Conservation (phyloP, 2,888 invertebrate species). For the Plagiodera versicolora region DNA sequence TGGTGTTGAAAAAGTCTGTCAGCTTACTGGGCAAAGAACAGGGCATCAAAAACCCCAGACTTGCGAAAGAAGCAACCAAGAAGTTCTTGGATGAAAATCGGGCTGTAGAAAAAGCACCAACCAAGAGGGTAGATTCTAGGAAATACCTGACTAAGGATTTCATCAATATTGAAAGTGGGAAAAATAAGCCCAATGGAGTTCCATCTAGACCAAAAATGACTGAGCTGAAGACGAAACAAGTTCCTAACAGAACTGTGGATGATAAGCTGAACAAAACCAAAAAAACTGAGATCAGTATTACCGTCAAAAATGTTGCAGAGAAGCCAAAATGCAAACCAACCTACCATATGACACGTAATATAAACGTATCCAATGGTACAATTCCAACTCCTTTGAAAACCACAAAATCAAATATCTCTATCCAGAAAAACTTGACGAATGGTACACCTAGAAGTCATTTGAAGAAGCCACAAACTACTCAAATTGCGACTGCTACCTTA, state of each 20-base stretch:
- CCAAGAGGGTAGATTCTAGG: background rate
- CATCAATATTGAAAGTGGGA: background rate
- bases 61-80: background rate
- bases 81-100: background rate
- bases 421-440: background rate
- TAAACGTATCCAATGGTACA: background rate
- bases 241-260: background rate
- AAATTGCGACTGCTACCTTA: background rate
- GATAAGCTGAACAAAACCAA: background rate
- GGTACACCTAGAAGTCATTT: background rate
- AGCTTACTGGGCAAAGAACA: constrained; percentile 44
- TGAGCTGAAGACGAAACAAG: background rate
- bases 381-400: background rate
- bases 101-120: background rate
- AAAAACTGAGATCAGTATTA: background rate
- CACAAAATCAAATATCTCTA: background rate
- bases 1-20: constrained; percentile 45
- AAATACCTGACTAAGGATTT: background rate
- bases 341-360: background rate
- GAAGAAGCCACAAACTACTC: background rate
- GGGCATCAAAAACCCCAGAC: constrained; percentile 32
- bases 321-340: background rate
- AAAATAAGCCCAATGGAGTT: background rate
- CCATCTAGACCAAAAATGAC: background rate
- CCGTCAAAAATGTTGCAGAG: background rate